A percentile compares a stretch with the other conserved stretches of the same genome.
Evolutionary conservation across 2,888 invertebrate genomes (phyloP).

Genomic region (Ormyrus nitidulus): DNA sequence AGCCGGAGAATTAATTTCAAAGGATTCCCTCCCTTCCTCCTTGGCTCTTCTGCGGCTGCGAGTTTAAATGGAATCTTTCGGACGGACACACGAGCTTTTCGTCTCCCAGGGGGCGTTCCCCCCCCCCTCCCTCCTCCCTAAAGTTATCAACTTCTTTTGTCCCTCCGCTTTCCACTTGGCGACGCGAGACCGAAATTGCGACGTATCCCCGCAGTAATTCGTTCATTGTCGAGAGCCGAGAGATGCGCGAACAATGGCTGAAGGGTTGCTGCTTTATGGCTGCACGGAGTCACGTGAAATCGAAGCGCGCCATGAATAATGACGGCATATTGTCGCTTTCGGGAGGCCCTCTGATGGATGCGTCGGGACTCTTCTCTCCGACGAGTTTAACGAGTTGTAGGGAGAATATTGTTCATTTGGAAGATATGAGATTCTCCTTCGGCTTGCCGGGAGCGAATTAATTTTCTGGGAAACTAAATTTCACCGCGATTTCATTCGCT

Average conservation of each 20-base stretch:
- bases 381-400: too few relatives aligned
- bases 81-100: background rate
- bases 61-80: slow-evolving; percentile 37
- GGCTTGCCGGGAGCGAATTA: too few relatives aligned
- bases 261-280: background rate
- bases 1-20: slow-evolving; percentile 36
- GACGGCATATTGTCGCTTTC: too few relatives aligned
- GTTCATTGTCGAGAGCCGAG: background rate
- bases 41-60: background rate
- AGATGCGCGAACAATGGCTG: background rate
- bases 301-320: too few relatives aligned
- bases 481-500: too few relatives aligned
- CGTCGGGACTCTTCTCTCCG: too few relatives aligned
- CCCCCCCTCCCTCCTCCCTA: background rate
- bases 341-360: too few relatives aligned
- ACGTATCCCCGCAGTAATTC: background rate
- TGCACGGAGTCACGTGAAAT: background rate
- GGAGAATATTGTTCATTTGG: too few relatives aligned
- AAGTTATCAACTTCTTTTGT: slow-evolving; percentile 42
- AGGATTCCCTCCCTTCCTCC: slow-evolving; percentile 6
- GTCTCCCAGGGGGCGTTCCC: too few relatives aligned
- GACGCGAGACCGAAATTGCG: background rate
- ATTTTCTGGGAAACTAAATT: too few relatives aligned
- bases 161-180: background rate
- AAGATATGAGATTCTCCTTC: too few relatives aligned